Evolutionary conservation across 2,797 vertebrate species (phyloP).

Genomic region (Synaphobranchus kaupii): DNA sequence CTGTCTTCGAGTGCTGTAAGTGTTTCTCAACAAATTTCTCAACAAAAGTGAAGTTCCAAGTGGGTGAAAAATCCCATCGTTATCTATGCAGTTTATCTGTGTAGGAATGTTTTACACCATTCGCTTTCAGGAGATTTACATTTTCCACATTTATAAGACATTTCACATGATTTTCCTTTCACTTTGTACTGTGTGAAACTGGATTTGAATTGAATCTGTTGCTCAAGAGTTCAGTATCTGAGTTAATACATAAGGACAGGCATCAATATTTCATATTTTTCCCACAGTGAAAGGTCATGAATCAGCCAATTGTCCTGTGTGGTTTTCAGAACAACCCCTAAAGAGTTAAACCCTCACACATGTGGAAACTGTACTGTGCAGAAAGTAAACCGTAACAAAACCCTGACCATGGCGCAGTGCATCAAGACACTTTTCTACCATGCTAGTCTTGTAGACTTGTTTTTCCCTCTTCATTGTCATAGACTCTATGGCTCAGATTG

Average conservation of each 20-base stretch:
- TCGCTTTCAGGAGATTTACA: neutral
- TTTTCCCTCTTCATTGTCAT: constrained; percentile 7
- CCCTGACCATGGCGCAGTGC: neutral
- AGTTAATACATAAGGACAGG: neutral
- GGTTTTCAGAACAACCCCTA: neutral
- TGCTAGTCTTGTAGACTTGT: neutral
- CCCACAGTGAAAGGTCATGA: neutral
- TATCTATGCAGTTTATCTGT: neutral
- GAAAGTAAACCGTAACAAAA: neutral
- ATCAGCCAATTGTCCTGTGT: neutral
- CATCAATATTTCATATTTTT: neutral
- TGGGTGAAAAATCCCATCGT: neutral
- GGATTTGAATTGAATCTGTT: neutral
- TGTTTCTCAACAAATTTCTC: neutral
- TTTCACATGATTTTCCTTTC: neutral
- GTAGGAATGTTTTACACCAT: neutral
- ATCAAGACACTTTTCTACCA: neutral
- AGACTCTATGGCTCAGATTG: constrained; percentile 3
- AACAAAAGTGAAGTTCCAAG: neutral
- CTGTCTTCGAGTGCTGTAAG: neutral
- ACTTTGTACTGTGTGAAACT: neutral
- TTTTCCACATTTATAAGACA: neutral
- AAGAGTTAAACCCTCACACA: neutral
- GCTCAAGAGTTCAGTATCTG: neutral
- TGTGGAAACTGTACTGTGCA: constrained; percentile 4